Base-by-base conservation (phyloP, 2,113 vertebrate genomes). In the Prunella fulvescens region DNA sequence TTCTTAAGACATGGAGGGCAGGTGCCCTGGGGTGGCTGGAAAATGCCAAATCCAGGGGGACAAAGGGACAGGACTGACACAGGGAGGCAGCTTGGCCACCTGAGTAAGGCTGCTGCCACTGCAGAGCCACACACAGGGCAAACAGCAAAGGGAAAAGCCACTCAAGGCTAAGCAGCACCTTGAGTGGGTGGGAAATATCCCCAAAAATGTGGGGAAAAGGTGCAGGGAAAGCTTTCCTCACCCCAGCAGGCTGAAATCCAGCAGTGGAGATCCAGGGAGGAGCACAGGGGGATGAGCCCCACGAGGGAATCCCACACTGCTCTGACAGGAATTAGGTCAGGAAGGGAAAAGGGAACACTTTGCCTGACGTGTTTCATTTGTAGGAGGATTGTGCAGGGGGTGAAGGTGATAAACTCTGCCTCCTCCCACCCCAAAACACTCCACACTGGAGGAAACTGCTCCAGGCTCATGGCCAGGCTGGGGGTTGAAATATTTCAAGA, bases 11-110 rank as follows among this genome's bases (percentile, higher is more conserved):
- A 3, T 0, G 5, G 14, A 42, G 53, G 19, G 67, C 15, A 33
- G 40, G 47, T 5, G 39, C 24, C 12, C 40, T 2, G 11, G 8
- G 19, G 70, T 4, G 35, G 42, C 33, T 4, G 54, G 53, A 11
- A 44, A 65, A 37, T 0, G 0, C 26, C 33, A n/a, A 8, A 48
- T 31, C 42, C 50, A 12, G 42, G 1, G 31, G 35, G 40, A 47
- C 6, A 45, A 6, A 1, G 23, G 65, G 24, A 47, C 29, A 72
- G 76, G 31, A 56, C 5, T 9, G 58, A 26, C 18, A 19, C 44
- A 42, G 11, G 58, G 58, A 64, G 40, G 54, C 51, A 40, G 44
- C 79, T 7, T 0, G 2, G 57, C 31, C 62, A 33, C 28, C 51
- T 2, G 25, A 65, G 51, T 2, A 53, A 69, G 17, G 78, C 25